Conservation (phyloP, 2,113 vertebrate genomes). For the Poeciliopsis occidentalis region DNA sequence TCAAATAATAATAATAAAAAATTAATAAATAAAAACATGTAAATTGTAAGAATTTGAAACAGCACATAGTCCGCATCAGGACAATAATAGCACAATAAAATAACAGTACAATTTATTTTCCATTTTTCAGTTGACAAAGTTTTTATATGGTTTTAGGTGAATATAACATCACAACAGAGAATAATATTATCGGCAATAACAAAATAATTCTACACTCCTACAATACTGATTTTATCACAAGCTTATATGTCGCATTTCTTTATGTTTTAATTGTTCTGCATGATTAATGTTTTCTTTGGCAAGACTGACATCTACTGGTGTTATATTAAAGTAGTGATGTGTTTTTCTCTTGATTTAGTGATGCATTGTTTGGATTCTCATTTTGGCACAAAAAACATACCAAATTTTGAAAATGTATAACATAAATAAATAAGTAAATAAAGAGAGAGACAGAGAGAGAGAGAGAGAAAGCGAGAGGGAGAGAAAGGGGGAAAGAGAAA, state of each 20-base stretch:
- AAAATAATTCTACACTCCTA: neutral
- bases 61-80: too few relatives aligned
- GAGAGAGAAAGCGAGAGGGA: too few relatives aligned
- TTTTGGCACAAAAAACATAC: neutral
- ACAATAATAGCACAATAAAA: too few relatives aligned
- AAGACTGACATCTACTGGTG: conserved; percentile 60
- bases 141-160: too few relatives aligned
- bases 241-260: neutral
- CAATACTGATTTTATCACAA: neutral
- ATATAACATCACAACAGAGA: neutral
- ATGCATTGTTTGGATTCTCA: too few relatives aligned
- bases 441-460: too few relatives aligned
- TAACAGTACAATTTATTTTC: too few relatives aligned
- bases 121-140: too few relatives aligned
- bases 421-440: neutral
- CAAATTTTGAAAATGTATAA: neutral
- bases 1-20: too few relatives aligned
- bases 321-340: neutral
- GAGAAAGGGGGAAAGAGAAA: too few relatives aligned
- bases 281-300: neutral
- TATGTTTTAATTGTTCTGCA: neutral
- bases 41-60: too few relatives aligned
- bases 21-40: too few relatives aligned
- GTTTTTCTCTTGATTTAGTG: neutral
- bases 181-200: neutral